Percentiles rank a stretch among this genome's conserved stretches.
These are phyloP conservation scores for Mizuhopecten yessoensis DNA, from an alignment of 1,140 invertebrate genomes.

Conservation along the genomic window DNA sequence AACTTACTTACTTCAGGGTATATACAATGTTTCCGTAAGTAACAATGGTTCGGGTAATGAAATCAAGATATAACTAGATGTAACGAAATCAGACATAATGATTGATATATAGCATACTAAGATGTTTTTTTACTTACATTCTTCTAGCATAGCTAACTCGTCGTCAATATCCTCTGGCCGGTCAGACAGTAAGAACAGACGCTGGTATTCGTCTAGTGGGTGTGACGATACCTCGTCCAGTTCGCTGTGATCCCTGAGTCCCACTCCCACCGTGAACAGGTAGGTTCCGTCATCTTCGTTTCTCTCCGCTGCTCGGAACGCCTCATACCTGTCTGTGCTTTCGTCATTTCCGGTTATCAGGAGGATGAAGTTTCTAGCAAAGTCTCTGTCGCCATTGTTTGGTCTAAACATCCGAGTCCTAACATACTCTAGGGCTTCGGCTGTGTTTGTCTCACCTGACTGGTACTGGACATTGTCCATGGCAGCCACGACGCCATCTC, in stretches of 20 bases:
- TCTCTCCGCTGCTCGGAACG: slow-evolving; percentile 60
- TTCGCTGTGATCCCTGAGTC: slow-evolving; percentile 67
- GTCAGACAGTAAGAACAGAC: slow-evolving; percentile 41
- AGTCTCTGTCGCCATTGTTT: slow-evolving; percentile 68
- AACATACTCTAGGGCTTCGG: slow-evolving; percentile 59
- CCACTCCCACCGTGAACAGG: slow-evolving; percentile 72
- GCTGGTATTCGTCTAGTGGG: slow-evolving; percentile 64
- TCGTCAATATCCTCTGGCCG: neutral
- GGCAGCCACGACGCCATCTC: slow-evolving; percentile 56
- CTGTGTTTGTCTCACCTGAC: slow-evolving; percentile 63
- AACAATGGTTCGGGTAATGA: too few relatives aligned
- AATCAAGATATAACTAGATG: too few relatives aligned
- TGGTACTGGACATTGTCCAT: slow-evolving; percentile 66
- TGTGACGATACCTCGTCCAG: slow-evolving; percentile 68
- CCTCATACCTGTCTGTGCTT: slow-evolving; percentile 56
- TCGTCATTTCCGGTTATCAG: slow-evolving; percentile 72
- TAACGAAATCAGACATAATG: too few relatives aligned
- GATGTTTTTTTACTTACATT: neutral
- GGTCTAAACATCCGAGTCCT: slow-evolving; percentile 61
- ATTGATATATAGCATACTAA: too few relatives aligned
- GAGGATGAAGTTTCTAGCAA: slow-evolving; percentile 71
- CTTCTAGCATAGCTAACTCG: neutral
- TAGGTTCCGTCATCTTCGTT: slow-evolving; percentile 63
- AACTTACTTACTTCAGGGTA: too few relatives aligned
- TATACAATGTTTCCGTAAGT: too few relatives aligned